Evolutionary conservation across 2,888 invertebrate species (phyloP).

Genomic region (Clivina fossor): DNA sequence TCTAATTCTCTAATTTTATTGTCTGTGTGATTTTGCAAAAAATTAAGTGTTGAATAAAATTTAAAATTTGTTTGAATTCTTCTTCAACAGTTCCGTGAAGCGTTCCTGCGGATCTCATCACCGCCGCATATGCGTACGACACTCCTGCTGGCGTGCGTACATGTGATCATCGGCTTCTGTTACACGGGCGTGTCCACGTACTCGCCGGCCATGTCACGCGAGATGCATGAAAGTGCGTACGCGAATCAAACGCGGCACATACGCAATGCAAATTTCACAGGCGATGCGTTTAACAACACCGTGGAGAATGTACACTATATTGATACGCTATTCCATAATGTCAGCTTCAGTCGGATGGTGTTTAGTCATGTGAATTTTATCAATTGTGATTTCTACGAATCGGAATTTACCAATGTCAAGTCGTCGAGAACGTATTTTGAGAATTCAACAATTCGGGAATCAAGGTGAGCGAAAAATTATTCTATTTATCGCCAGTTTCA

Average conservation of each 20-base stretch:
- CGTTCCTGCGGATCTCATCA: conserved; percentile 68
- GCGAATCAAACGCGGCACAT: conserved; percentile 45
- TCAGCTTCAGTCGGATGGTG: conserved; percentile 67
- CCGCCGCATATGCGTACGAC: conserved; percentile 65
- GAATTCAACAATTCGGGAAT: conserved; percentile 63
- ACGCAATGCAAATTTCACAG: conserved; percentile 44
- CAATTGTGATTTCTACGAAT: conserved; percentile 69
- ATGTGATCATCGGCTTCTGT: conserved; percentile 57
- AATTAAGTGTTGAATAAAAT: too few species aligned
- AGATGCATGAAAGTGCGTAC: conserved; percentile 52
- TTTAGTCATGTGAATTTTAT: conserved; percentile 72
- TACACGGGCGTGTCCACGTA: conserved; percentile 60
- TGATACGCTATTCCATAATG: conserved; percentile 62
- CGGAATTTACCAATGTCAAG: conserved; percentile 70
- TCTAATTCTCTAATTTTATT: too few species aligned
- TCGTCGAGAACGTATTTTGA: conserved; percentile 69
- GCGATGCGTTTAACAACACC: conserved; percentile 59
- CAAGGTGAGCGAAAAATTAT: too few species aligned
- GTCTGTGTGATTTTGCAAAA: too few species aligned
- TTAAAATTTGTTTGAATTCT: conserved; percentile 38
- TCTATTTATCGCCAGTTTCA: too few species aligned
- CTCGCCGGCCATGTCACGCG: conserved; percentile 56
- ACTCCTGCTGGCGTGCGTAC: conserved; percentile 60
- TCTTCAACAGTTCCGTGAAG: conserved; percentile 75
- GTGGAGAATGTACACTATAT: conserved; percentile 66